These are phyloP conservation scores for Pelvicachromis taeniatus DNA, from an alignment of 2,113 vertebrate species.

Conservation along the genomic window DNA sequence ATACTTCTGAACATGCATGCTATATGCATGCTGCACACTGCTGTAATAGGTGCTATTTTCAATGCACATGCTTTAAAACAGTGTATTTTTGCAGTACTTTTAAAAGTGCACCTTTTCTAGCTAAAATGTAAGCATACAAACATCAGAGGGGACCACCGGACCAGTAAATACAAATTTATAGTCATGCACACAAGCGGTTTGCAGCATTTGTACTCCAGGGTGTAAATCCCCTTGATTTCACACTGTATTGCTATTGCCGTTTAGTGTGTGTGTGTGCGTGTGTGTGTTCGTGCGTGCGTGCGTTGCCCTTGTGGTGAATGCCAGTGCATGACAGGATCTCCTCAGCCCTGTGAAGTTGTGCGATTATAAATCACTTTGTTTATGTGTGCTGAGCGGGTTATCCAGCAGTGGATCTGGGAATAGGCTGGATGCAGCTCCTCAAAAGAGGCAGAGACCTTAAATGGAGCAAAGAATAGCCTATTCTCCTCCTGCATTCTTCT, in stretches of 20 bases:
- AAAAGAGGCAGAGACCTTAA: conserved; percentile 35
- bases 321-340: background rate
- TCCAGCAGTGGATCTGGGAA: conserved; percentile 30
- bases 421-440: conserved; percentile 3
- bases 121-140: background rate
- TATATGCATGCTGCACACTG: background rate
- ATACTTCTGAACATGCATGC: background rate
- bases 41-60: background rate
- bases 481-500: background rate
- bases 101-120: background rate
- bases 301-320: background rate
- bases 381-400: conserved; percentile 13
- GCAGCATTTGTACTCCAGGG: conserved; percentile 6
- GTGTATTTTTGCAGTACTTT: background rate
- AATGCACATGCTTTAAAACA: background rate
- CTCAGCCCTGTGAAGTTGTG: background rate
- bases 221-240: conserved; percentile 21
- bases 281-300: background rate
- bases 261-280: background rate
- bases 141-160: background rate
- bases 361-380: conserved; percentile 35
- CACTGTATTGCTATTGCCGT: background rate
- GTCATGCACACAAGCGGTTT: background rate
- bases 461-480: conserved; percentile 31
- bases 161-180: background rate